Percentiles rank a stretch among this genome's conserved stretches.
These are phyloP conservation scores for Halcyon leucocephala DNA, from an alignment of 2,797 vertebrate species.

Conservation along the genomic window DNA sequence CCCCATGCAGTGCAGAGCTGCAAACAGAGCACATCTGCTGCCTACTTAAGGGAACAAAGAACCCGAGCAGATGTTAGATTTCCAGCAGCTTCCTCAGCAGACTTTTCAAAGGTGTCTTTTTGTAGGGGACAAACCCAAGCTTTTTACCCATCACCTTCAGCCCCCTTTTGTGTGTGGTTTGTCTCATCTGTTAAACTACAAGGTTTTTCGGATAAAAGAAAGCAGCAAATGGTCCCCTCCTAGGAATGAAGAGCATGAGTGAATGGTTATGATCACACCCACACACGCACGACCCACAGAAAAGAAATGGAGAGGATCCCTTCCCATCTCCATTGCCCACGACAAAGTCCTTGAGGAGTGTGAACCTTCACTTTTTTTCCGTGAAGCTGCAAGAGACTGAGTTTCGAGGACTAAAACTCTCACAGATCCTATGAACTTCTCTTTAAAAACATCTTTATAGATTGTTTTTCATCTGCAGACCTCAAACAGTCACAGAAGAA, in stretches of 20 bases:
- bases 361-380: background rate
- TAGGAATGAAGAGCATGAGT: background rate
- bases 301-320: background rate
- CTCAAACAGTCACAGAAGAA: background rate
- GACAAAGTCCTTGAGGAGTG: background rate
- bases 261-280: background rate
- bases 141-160: background rate
- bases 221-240: background rate
- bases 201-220: background rate
- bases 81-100: background rate
- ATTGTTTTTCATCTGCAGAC: background rate
- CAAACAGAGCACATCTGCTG: background rate
- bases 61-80: background rate
- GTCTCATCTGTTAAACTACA: background rate
- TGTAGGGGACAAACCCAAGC: background rate
- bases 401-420: background rate
- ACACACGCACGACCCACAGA: accelerated
- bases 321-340: background rate
- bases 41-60: background rate
- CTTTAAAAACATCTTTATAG: background rate
- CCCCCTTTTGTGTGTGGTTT: background rate
- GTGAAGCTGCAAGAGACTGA: background rate
- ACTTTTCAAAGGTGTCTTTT: background rate
- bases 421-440: background rate
- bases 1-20: background rate